Percentiles rank a stretch among this genome's conserved stretches.
These are phyloP conservation scores for Eublepharis macularius DNA, from an alignment of 2,113 vertebrate genomes.

Conservation along the genomic window DNA sequence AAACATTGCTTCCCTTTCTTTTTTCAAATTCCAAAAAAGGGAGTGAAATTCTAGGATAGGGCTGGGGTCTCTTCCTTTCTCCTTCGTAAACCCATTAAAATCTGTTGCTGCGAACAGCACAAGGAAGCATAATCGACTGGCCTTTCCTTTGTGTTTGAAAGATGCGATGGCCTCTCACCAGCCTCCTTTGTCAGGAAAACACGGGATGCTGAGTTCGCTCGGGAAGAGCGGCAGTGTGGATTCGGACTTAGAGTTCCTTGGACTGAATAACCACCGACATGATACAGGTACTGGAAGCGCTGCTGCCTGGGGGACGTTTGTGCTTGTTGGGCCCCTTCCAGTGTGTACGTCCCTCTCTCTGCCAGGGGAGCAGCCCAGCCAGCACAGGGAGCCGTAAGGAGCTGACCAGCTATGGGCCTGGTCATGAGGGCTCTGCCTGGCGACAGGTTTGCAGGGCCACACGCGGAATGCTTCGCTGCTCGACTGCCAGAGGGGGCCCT, in stretches of 20 bases:
- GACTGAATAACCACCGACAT: conserved; percentile 67
- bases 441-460: neutral
- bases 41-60: too few species aligned
- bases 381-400: neutral
- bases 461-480: neutral
- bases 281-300: conserved; percentile 77
- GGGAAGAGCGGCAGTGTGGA: conserved; percentile 85
- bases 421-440: neutral
- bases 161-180: conserved; percentile 72
- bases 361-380: neutral
- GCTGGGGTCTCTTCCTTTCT: fast-evolving
- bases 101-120: neutral
- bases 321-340: neutral
- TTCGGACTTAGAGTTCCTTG: conserved; percentile 81
- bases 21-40: neutral
- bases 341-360: neutral
- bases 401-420: neutral
- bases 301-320: too few species aligned
- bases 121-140: neutral
- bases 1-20: fast-evolving
- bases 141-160: conserved; percentile 35
- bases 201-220: conserved; percentile 59
- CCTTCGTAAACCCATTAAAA: neutral
- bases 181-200: conserved; percentile 69
- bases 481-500: too few species aligned